These are phyloP conservation scores for Forbesichthys agassizii DNA, from an alignment of 2,113 vertebrate species.

Conservation along the genomic window DNA sequence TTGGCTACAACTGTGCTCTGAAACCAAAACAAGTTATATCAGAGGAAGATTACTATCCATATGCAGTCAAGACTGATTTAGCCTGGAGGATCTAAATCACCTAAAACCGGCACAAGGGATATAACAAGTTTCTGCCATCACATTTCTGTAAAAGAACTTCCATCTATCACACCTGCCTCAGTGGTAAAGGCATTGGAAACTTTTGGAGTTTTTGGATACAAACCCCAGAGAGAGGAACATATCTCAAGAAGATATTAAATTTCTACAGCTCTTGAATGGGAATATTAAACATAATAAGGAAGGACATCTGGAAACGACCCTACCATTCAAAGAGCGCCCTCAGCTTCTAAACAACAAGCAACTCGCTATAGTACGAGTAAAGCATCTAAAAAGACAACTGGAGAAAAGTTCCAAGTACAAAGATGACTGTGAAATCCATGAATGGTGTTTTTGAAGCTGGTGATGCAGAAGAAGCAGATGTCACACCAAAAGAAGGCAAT, in stretches of 20 bases:
- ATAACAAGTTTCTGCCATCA: neutral
- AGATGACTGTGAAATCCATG: neutral
- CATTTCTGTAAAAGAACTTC: neutral
- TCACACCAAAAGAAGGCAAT: neutral
- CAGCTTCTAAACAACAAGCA: constrained; percentile 14
- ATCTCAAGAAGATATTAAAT: constrained; percentile 35
- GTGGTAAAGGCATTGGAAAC: constrained; percentile 1
- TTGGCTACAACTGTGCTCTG: neutral
- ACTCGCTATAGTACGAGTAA: constrained; percentile 2
- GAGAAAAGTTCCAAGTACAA: constrained; percentile 9
- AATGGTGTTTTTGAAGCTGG: neutral
- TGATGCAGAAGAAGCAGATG: neutral
- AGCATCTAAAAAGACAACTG: constrained; percentile 25
- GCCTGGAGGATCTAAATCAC: neutral
- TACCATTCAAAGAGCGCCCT: constrained; percentile 16
- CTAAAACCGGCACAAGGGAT: neutral
- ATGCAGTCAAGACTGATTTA: constrained; percentile 10
- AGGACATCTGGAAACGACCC: constrained; percentile 30
- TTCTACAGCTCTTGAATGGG: constrained; percentile 12
- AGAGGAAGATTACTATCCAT: constrained; percentile 1
- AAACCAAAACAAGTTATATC: neutral
- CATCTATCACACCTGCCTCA: neutral
- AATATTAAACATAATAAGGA: constrained; percentile 8
- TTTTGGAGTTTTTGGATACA: neutral
- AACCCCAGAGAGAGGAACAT: constrained; percentile 15